phyloP scores from a whole-genome alignment of 1,140 invertebrate species.

The Yoshiicerus persimilis region DNA sequence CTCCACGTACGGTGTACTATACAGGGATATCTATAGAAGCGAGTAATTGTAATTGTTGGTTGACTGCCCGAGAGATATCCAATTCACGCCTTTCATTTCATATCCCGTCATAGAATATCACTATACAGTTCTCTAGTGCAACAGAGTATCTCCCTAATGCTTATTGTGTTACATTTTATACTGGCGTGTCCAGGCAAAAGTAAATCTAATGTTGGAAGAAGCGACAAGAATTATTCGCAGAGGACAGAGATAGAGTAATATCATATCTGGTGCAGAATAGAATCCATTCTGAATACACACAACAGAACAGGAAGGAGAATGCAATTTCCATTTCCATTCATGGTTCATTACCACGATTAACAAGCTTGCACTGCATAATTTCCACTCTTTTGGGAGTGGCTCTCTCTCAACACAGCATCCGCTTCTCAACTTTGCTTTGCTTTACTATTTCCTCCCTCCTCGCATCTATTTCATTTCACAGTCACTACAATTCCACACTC shows the following conservation, averaged over 20 bases:
- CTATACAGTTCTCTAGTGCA: background rate
- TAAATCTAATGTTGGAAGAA: background rate
- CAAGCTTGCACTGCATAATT: constrained; percentile 38
- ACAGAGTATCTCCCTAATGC: background rate
- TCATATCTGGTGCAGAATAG: background rate
- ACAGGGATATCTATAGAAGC: background rate
- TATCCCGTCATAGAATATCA: background rate
- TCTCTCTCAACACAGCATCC: constrained; percentile 10
- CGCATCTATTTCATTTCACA: background rate
- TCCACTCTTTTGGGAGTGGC: constrained; percentile 31
- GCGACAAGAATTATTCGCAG: background rate
- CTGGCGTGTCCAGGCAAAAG: background rate
- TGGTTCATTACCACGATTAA: constrained; percentile 41
- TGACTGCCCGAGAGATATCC: constrained; percentile 17
- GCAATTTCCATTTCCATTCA: constrained; percentile 40
- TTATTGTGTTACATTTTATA: background rate
- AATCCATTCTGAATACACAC: constrained; percentile 9
- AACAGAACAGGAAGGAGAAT: constrained; percentile 31
- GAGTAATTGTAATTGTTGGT: constrained; percentile 22
- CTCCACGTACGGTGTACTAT: no score
- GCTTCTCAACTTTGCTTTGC: background rate
- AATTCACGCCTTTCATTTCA: constrained; percentile 17
- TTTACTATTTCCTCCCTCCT: background rate
- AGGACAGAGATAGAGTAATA: background rate
- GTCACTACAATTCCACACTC: background rate